These are phyloP conservation scores for Henicopernis longicauda DNA, from an alignment of 2,113 vertebrate species.

Conservation along the genomic window DNA sequence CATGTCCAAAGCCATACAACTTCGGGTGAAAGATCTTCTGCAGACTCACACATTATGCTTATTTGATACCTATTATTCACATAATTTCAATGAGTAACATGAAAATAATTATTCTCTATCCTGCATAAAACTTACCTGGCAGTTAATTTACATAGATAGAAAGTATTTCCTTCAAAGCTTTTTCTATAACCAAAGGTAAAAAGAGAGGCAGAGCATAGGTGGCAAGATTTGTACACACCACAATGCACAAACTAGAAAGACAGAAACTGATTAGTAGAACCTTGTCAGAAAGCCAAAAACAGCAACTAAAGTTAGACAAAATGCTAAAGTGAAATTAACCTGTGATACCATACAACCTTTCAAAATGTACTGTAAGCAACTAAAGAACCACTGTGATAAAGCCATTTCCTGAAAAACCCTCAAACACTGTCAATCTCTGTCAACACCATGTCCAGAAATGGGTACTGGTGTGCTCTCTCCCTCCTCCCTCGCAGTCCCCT, in stretches of 20 bases:
- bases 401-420: conserved; percentile 18
- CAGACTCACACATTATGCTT: neutral
- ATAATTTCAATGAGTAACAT: neutral
- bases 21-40: neutral
- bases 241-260: neutral
- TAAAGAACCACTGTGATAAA: conserved; percentile 9
- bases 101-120: neutral
- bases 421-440: conserved; percentile 58
- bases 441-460: conserved; percentile 50
- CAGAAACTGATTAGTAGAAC: conserved; percentile 44
- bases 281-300: conserved; percentile 51
- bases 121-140: neutral
- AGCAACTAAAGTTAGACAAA: conserved; percentile 34
- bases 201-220: neutral
- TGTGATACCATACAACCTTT: neutral
- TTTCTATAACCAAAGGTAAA: neutral
- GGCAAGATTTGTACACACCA: neutral
- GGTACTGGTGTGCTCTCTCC: neutral
- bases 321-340: conserved; percentile 43
- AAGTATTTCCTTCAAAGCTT: neutral
- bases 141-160: no score
- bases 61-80: neutral
- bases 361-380: conserved; percentile 4
- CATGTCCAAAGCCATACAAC: neutral
- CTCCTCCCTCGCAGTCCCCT: neutral